Evolutionary conservation across 2,797 vertebrate species (phyloP), one percentile per base, ranked within the genome.

Genomic region (Podarcis lilfordi): DNA sequence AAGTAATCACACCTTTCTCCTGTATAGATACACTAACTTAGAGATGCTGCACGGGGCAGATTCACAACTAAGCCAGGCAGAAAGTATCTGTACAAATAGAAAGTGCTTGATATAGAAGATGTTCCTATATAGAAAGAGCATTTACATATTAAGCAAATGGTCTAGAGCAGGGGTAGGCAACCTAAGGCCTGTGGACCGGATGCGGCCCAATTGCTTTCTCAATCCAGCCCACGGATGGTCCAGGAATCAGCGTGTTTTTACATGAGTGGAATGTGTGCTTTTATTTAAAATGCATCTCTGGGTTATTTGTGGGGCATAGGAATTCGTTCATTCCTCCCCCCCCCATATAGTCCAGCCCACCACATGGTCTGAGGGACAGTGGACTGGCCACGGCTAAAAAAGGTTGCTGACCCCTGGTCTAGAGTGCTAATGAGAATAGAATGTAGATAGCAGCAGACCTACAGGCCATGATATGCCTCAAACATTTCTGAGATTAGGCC

Each of bases 341-440:
- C 43, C 43, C 43, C 43, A 43, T 43, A 8, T 43, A 43, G 43
- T 43, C 43, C 43, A 43, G 43, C 43, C 43, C 43, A 43, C 8
- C 43, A 43, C 43, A 43, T 43, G 43, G 43, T 43, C 43, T 43
- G 43, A 43, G 43, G 43, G 43, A 43, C 43, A 43, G 43, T 43
- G 8, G 43, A 43, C 43, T 43, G 43, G 43, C 43, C 43, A 43
- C 8, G 43, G 43, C 43, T 43, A 8, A 43, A 43, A 43, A 43
- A 43, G 43, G 8, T 43, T 43, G 43, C 43, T 43, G 43, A 43
- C 43, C 43, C 43, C 43, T 66, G 66, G 21, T 35, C 37, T 32
- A 89, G 80, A 84, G 13, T 87, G 64, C 45, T 45, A 90, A 89
- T 32, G 59, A 85, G 86, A 91, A 89, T 37, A 17, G 76, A 88